Conservation (phyloP, 2,888 invertebrate genomes). For the Pollenia amentaria region DNA sequence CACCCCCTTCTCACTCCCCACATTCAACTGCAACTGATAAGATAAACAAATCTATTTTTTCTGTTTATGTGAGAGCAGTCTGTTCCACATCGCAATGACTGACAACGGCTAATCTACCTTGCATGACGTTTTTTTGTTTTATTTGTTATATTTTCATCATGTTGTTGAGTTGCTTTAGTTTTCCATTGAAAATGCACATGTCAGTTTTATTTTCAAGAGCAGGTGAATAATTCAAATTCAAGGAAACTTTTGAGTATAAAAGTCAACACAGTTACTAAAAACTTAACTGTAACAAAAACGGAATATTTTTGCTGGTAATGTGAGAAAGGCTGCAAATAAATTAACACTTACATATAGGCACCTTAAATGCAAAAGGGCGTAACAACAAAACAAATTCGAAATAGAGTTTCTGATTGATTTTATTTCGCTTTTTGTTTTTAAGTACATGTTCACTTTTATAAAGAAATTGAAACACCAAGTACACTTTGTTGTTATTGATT, state of each 20-base stretch:
- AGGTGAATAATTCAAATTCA: conserved; percentile 42
- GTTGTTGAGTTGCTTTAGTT: conserved; percentile 24
- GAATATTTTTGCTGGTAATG: background rate
- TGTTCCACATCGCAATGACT: conserved; percentile 12
- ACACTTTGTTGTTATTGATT: too few species aligned
- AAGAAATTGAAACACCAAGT: too few species aligned
- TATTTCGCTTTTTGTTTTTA: too few species aligned
- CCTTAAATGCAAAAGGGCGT: too few species aligned
- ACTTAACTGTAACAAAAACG: conserved; percentile 1
- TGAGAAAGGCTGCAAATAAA: background rate
- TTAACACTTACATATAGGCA: too few species aligned
- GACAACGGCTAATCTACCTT: conserved; percentile 31
- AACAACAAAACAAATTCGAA: too few species aligned
- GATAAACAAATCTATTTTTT: conserved; percentile 26
- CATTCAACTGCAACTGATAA: conserved; percentile 20
- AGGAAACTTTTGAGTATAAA: conserved; percentile 1
- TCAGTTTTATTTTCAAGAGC: conserved; percentile 42
- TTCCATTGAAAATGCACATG: conserved; percentile 43
- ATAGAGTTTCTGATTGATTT: too few species aligned
- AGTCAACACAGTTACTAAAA: conserved; percentile 1
- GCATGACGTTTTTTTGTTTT: conserved; percentile 26
- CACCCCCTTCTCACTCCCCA: background rate
- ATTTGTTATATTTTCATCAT: conserved; percentile 12
- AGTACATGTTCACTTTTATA: too few species aligned
- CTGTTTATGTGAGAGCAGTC: conserved; percentile 8